Conservation (phyloP, 2,888 invertebrate species). For the Drosophila mayaguana region DNA sequence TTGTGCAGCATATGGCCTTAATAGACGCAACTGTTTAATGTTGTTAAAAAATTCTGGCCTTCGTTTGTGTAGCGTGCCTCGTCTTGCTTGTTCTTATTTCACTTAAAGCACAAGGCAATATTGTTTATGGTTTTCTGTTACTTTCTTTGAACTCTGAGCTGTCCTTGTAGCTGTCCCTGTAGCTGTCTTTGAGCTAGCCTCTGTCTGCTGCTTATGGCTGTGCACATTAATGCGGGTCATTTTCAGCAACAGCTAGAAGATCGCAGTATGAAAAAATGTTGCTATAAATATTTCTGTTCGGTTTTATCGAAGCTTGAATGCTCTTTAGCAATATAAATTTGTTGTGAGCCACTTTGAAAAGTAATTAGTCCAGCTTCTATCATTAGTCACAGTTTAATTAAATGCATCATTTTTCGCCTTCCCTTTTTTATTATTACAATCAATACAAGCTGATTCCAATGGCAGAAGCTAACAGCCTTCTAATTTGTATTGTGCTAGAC, state of each 20-base stretch:
- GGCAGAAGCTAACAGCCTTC: background rate
- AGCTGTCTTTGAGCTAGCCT: slow-evolving; percentile 4
- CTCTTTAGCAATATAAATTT: slow-evolving; percentile 16
- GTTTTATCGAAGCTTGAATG: slow-evolving; percentile 13
- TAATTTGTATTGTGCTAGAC: background rate
- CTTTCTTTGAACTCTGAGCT: slow-evolving; percentile 10
- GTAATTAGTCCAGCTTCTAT: background rate
- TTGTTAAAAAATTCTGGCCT: slow-evolving; percentile 56
- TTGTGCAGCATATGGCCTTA: slow-evolving; percentile 35
- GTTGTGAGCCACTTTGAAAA: background rate
- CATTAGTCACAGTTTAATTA: background rate
- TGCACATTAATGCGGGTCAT: slow-evolving; percentile 73
- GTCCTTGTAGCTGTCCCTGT: background rate
- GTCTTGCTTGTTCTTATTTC: slow-evolving; percentile 41
- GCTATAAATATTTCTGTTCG: background rate
- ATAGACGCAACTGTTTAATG: slow-evolving; percentile 27
- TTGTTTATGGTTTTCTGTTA: slow-evolving; percentile 54
- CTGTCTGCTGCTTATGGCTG: slow-evolving; percentile 46
- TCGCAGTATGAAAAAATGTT: slow-evolving; percentile 49
- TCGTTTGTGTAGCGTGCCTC: slow-evolving; percentile 61
- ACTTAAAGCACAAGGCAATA: slow-evolving; percentile 37
- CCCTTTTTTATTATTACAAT: background rate
- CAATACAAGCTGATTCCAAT: background rate
- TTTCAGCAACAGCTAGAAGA: slow-evolving; percentile 60
- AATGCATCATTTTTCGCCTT: background rate